Evolutionary conservation across 1,140 invertebrate species (phyloP).

Genomic region (honey bee (Apis mellifera)): DNA sequence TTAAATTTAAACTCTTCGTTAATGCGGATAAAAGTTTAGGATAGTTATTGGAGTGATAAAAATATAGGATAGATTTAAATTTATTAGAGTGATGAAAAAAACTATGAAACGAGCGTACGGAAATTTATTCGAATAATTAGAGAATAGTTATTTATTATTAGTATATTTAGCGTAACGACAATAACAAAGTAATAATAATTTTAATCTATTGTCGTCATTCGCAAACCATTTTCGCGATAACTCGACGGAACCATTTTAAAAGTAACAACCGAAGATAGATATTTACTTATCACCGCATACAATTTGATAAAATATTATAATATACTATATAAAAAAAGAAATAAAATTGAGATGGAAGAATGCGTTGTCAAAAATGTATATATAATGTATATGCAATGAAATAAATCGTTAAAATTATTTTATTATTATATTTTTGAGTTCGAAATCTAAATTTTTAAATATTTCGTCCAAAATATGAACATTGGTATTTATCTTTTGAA

Average conservation of each 20-base stretch:
- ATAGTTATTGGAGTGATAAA: no score
- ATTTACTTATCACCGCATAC: slow-evolving; percentile 39
- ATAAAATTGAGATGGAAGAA: not conserved
- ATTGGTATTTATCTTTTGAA: not conserved
- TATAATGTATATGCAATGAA: not conserved
- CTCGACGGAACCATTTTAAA: slow-evolving; percentile 4
- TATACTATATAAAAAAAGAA: not conserved
- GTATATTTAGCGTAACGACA: no score
- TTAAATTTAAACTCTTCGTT: not conserved
- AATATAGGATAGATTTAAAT: no score
- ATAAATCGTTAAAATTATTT: not conserved
- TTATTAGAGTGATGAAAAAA: no score
- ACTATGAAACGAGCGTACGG: no score
- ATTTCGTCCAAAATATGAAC: no score
- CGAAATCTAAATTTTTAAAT: not conserved
- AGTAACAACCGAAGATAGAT: slow-evolving; percentile 2
- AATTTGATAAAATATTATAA: slow-evolving; percentile 16
- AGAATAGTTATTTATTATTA: not conserved
- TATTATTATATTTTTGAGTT: not conserved
- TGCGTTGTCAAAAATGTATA: not conserved
- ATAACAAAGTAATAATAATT: slow-evolving; percentile 8
- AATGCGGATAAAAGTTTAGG: no score
- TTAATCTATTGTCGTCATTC: slow-evolving; percentile 18
- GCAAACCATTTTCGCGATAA: slow-evolving; percentile 29
- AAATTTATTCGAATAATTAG: not conserved